phyloP scores from a whole-genome alignment of 2,888 invertebrate genomes.

The Desoria tigrina region DNA sequence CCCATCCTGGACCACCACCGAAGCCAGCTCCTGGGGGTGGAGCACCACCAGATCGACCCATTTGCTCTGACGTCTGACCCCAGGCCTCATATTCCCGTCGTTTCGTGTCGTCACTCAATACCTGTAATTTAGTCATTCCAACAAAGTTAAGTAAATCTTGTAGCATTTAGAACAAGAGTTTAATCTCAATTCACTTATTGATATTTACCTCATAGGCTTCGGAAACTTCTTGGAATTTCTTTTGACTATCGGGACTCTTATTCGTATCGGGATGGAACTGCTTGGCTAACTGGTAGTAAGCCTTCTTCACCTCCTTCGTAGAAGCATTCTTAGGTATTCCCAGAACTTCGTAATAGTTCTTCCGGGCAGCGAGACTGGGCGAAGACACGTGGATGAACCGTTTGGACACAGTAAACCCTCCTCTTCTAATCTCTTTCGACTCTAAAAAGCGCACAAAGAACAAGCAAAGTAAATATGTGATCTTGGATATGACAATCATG shows the following conservation, averaged over 20 bases:
- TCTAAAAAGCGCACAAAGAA: too few relatives aligned
- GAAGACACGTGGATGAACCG: background rate
- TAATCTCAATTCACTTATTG: background rate
- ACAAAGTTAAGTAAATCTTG: too few relatives aligned
- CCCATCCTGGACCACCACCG: slow-evolving; percentile 65
- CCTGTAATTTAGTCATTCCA: slow-evolving; percentile 61
- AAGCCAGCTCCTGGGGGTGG: slow-evolving; percentile 51
- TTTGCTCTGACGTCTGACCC: slow-evolving; percentile 83
- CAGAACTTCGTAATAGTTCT: slow-evolving; percentile 89
- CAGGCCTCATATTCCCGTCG: slow-evolving; percentile 91
- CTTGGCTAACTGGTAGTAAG: slow-evolving; percentile 94
- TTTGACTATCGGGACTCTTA: slow-evolving; percentile 86
- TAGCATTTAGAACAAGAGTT: too few relatives aligned
- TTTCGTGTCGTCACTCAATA: slow-evolving; percentile 85
- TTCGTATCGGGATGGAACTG: slow-evolving; percentile 98
- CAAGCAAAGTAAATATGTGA: too few relatives aligned
- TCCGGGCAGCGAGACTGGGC: slow-evolving; percentile 53
- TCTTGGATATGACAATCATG: too few relatives aligned
- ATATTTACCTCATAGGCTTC: slow-evolving; percentile 92
- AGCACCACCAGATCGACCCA: slow-evolving; percentile 67
- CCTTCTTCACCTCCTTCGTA: slow-evolving; percentile 88
- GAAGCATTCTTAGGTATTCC: slow-evolving; percentile 87
- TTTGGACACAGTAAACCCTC: too few relatives aligned
- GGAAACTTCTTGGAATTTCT: slow-evolving; percentile 95
- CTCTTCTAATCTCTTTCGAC: too few relatives aligned